Evolutionary conservation across 2,113 vertebrate genomes (phyloP).

Genomic region (Caranx melampygus): DNA sequence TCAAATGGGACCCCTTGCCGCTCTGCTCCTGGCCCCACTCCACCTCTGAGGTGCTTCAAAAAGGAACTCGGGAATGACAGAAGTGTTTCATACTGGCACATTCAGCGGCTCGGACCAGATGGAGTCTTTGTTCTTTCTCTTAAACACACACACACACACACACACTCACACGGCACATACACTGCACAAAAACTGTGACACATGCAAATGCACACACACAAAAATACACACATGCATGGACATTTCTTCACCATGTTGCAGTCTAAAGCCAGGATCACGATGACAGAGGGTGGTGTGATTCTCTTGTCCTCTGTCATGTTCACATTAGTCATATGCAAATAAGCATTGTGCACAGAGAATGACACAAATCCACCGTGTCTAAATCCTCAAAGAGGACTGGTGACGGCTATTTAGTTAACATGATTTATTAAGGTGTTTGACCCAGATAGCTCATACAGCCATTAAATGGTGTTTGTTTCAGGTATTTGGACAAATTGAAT

Average conservation of each 20-base stretch:
- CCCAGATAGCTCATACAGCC: constrained; percentile 62
- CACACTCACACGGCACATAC: not conserved
- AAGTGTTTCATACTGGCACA: constrained; percentile 68
- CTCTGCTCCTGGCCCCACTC: constrained; percentile 55
- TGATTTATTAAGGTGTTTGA: constrained; percentile 79
- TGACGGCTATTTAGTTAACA: constrained; percentile 75
- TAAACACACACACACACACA: constrained; percentile 38
- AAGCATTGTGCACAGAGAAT: constrained; percentile 74
- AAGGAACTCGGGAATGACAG: constrained; percentile 52
- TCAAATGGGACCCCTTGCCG: constrained; percentile 58
- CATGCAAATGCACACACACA: constrained; percentile 31
- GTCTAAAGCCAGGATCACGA: constrained; percentile 68
- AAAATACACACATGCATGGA: constrained; percentile 3
- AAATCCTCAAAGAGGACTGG: constrained; percentile 73
- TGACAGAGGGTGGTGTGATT: constrained; percentile 69
- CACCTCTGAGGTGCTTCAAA: constrained; percentile 60
- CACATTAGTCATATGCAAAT: constrained; percentile 82
- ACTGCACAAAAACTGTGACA: constrained; percentile 28
- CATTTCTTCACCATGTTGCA: constrained; percentile 37
- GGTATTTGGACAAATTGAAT: constrained; percentile 31
- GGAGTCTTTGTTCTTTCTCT: constrained; percentile 74
- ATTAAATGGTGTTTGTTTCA: constrained; percentile 40
- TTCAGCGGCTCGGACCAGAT: constrained; percentile 68
- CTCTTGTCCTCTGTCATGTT: constrained; percentile 77
- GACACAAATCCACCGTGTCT: constrained; percentile 80